Conservation (phyloP, 2,113 vertebrate genomes). For the Zosterops borbonicus region DNA sequence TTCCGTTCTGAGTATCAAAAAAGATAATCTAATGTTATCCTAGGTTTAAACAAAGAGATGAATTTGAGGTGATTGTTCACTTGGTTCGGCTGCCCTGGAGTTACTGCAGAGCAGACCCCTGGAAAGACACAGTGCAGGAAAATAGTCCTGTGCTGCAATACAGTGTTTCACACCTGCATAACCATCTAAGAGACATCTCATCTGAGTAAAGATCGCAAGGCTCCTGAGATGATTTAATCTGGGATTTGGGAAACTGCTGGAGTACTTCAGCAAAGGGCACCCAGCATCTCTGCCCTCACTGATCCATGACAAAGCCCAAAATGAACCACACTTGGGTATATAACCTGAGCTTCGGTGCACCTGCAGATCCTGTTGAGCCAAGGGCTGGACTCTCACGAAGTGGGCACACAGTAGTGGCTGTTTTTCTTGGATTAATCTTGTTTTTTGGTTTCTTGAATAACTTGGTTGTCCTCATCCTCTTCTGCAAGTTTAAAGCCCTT, state of each 20-base stretch:
- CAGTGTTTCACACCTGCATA: background rate
- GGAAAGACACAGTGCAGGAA: background rate
- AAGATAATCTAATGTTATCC: background rate
- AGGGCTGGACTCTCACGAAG: constrained; percentile 70
- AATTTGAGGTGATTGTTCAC: background rate
- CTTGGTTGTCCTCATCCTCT: constrained; percentile 83
- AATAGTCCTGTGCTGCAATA: background rate
- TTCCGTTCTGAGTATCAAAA: background rate
- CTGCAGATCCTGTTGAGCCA: constrained; percentile 32
- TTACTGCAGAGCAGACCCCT: background rate
- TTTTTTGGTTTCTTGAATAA: constrained; percentile 88
- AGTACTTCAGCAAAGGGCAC: background rate
- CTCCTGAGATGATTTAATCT: background rate
- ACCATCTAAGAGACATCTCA: background rate
- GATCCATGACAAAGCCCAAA: background rate
- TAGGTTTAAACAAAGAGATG: background rate
- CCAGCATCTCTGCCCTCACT: background rate
- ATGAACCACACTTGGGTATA: constrained; percentile 49
- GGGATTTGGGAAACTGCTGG: background rate
- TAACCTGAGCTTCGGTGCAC: constrained; percentile 48
- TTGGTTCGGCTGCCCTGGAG: background rate
- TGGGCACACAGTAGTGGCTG: constrained; percentile 80
- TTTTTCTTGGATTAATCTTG: constrained; percentile 87
- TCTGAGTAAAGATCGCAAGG: background rate
- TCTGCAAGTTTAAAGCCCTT: constrained; percentile 87